These are phyloP conservation scores for Etia nguti DNA, from an alignment of 2,113 vertebrate genomes.

Conservation along the genomic window DNA sequence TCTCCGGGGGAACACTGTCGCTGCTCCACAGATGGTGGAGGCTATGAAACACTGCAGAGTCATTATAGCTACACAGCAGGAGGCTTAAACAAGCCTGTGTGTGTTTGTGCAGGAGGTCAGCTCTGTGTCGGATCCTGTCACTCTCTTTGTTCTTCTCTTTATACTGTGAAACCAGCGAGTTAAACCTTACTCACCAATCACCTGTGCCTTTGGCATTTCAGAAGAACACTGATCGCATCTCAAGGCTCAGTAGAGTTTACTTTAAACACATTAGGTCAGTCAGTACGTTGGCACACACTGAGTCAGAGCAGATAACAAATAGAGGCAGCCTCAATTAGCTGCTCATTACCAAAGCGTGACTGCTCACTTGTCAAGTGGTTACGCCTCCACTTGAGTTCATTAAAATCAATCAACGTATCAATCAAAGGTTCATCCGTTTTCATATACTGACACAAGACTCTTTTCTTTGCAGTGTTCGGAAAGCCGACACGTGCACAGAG, in stretches of 20 bases:
- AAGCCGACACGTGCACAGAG: background rate
- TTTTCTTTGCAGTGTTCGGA: background rate
- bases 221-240: background rate
- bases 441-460: background rate
- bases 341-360: conserved; percentile 6
- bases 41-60: background rate
- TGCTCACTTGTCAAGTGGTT: conserved; percentile 13
- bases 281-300: background rate
- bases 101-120: background rate
- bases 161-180: background rate
- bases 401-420: conserved; percentile 43
- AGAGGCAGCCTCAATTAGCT: conserved; percentile 6
- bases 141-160: background rate
- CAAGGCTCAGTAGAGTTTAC: background rate
- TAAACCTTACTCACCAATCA: background rate
- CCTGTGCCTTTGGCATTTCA: background rate
- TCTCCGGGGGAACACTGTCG: background rate
- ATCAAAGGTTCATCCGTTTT: conserved; percentile 12
- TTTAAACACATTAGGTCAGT: conserved; percentile 18
- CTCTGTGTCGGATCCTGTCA: background rate
- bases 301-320: background rate
- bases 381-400: conserved; percentile 21
- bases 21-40: conserved; percentile 48
- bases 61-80: conserved; percentile 30
- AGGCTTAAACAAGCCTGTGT: conserved; percentile 1